A percentile compares a stretch with the other conserved stretches of the same genome.
These are phyloP conservation scores for Tipula unca DNA, from an alignment of 2,888 invertebrate genomes.

Conservation along the genomic window DNA sequence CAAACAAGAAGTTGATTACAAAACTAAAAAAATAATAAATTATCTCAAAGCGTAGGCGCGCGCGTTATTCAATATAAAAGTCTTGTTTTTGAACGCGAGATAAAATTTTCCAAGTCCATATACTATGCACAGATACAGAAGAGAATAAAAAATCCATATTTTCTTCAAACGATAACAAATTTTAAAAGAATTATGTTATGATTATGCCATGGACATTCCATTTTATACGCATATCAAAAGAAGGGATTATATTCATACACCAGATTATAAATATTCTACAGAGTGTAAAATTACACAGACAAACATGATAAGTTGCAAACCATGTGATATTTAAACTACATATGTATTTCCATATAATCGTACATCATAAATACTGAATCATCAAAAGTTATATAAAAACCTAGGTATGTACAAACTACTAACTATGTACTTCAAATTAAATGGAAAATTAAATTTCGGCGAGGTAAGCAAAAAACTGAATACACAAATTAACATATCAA, in stretches of 20 bases:
- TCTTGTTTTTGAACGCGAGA: neutral
- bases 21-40: neutral
- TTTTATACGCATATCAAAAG: neutral
- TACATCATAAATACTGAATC: neutral
- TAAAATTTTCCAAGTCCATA: neutral
- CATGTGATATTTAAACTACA: neutral
- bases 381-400: neutral
- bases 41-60: neutral
- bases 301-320: neutral
- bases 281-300: neutral
- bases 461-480: neutral
- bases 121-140: neutral
- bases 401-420: neutral
- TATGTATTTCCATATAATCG: neutral
- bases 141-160: neutral
- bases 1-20: neutral
- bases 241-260: neutral
- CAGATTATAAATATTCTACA: neutral
- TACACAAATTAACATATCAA: neutral
- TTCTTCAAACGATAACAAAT: neutral
- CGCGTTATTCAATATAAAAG: neutral
- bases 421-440: neutral
- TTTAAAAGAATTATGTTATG: neutral
- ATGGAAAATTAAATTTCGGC: neutral
- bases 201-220: neutral